Conservation (phyloP, 2,113 vertebrate species). For the Erinaceus europaeus region DNA sequence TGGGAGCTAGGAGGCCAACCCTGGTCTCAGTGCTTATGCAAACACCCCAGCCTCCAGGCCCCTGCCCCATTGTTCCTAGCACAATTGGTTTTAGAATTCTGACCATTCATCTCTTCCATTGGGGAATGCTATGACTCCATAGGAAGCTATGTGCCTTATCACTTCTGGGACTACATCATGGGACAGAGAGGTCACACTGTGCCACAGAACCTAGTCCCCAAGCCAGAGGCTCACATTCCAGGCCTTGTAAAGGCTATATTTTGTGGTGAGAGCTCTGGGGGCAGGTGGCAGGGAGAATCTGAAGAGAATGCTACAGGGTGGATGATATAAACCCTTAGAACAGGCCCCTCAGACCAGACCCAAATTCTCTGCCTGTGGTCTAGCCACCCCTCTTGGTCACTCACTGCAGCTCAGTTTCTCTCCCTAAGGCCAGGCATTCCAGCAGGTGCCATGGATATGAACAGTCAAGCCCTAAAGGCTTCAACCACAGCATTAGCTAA, state of each 20-base stretch:
- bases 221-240: conserved; percentile 67
- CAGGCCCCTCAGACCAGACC: neutral
- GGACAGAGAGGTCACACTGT: conserved; percentile 78
- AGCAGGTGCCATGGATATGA: neutral
- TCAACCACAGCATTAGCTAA: neutral
- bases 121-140: conserved; percentile 79
- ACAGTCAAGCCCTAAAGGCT: neutral
- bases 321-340: neutral
- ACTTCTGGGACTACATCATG: conserved; percentile 62
- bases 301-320: neutral
- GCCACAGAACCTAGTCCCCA: conserved; percentile 64
- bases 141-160: conserved; percentile 79
- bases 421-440: rapidly evolving
- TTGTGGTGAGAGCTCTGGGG: neutral
- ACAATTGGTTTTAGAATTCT: conserved; percentile 52
- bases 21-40: neutral
- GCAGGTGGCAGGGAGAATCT: conserved; percentile 59
- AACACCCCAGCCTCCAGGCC: neutral
- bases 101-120: conserved; percentile 75
- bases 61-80: neutral
- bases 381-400: too few relatives aligned
- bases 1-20: neutral
- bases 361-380: neutral
- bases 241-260: conserved; percentile 76
- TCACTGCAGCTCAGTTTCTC: too few relatives aligned